These are phyloP conservation scores for Heliconius cydno DNA, from an alignment of 2,888 invertebrate genomes.

Conservation along the genomic window DNA sequence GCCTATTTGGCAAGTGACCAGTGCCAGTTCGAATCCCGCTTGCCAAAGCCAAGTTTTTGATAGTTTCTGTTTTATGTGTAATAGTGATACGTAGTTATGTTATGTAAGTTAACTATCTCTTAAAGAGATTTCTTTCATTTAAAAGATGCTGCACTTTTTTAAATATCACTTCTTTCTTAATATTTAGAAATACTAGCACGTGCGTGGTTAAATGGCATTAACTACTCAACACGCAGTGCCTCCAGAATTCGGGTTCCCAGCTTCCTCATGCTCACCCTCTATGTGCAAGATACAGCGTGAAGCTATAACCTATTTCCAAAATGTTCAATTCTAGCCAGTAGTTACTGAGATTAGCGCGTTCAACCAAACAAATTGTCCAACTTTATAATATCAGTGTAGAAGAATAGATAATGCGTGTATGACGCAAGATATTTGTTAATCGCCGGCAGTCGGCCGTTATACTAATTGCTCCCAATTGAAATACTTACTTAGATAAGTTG, in stretches of 20 bases:
- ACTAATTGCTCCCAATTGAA: conserved; percentile 48
- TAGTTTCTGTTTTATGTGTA: conserved; percentile 2
- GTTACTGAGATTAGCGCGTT: background rate
- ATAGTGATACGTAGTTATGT: background rate
- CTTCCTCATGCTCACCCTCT: background rate
- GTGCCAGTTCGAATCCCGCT: conserved; percentile 19
- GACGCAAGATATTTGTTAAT: conserved; percentile 41
- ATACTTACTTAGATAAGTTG: conserved; percentile 35
- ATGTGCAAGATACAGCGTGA: background rate
- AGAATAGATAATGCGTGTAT: conserved; percentile 12
- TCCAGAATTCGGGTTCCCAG: too few species aligned
- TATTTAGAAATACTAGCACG: too few species aligned
- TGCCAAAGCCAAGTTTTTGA: conserved; percentile 12
- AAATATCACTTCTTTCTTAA: too few species aligned
- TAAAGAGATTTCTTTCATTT: background rate
- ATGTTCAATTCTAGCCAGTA: background rate
- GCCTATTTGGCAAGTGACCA: conserved; percentile 21
- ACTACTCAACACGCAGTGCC: too few species aligned
- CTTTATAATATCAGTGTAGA: background rate
- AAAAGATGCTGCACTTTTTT: too few species aligned
- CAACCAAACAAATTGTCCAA: background rate
- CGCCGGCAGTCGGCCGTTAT: conserved; percentile 34
- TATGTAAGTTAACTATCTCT: background rate
- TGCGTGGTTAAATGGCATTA: too few species aligned
- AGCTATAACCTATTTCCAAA: background rate